Base-by-base conservation (phyloP, 2,113 vertebrate species). In the Phylloscopus trochiloides region DNA sequence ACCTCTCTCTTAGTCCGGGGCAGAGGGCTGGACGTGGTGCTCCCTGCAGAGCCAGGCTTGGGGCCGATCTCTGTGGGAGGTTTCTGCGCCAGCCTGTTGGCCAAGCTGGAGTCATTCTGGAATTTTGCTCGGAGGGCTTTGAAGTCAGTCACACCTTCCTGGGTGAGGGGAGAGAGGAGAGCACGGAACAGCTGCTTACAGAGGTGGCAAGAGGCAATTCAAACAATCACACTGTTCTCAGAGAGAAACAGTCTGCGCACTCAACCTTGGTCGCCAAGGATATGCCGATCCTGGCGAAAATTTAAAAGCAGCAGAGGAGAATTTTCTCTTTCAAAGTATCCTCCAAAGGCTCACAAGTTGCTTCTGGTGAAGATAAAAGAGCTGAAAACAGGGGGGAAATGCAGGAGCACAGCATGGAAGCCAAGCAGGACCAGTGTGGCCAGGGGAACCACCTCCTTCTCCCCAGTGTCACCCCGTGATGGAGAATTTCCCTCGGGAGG, bases 81-180 rank as follows among this genome's bases (percentile, higher is more conserved):
- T 29, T 90, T 97, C 91, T 76, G 87, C 9, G 47, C 16, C 22
- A 48, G 42, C 20, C 48, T 55, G 21, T 14, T 47, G 57, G 72
- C 71, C 51, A 71, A 50, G 31, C 5, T 31, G 11, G 96, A 32
- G 19, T 95, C 83, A 5, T 94, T 96, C 58, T 98, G 98, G 77
- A 98, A 98, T 94, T 93, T 98, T 55, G 97, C 98, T 95, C 78
- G 92, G 31, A 98, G 95, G 59, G 98, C 96, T 94, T 91, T 94
- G 94, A 98, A 98, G 80, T 97, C 97, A 80, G 38, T 96, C 45
- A 79, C 43, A 11, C 67, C 90, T 97, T 98, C 98, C 98, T 98
- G 88, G 92, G 94, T 22, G 24, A 75, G 18, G 34, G 6, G 51
- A 88, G 86, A 94, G 28, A 88, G 7, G 15, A 90, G 82, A 93